phyloP scores from a whole-genome alignment of 2,888 invertebrate species.

The Amblyteles armatorius region DNA sequence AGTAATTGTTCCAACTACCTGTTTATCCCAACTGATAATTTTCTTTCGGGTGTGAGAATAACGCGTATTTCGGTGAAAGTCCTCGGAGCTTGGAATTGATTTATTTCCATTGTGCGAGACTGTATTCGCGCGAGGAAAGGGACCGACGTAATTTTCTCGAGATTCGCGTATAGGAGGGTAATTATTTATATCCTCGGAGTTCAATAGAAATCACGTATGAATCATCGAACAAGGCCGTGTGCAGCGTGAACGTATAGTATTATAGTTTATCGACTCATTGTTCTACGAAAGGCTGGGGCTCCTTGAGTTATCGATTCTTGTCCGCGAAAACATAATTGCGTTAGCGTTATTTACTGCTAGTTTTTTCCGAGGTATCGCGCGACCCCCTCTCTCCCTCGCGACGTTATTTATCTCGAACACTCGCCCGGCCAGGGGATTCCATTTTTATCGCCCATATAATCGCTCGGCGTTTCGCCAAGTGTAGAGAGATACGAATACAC shows the following conservation, averaged over 20 bases:
- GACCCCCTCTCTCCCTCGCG: conserved; percentile 55
- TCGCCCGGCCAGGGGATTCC: conserved; percentile 67
- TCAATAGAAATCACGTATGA: conserved; percentile 64
- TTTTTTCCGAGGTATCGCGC: conserved; percentile 67
- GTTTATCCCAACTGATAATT: no score
- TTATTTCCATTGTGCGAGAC: conserved; percentile 33
- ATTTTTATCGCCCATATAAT: conserved; percentile 79
- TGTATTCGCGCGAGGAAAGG: conserved; percentile 3
- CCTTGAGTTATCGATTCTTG: conserved; percentile 69
- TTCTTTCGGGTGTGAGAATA: no score
- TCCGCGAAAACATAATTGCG: conserved; percentile 75
- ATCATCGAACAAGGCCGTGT: conserved; percentile 56
- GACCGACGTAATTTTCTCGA: conserved; percentile 21
- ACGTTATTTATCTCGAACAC: conserved; percentile 76
- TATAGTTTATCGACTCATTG: conserved; percentile 65
- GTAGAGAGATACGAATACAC: conserved; percentile 28
- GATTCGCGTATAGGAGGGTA: conserved; percentile 41
- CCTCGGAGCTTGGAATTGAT: background rate
- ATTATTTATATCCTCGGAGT: conserved; percentile 55
- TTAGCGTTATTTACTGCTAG: conserved; percentile 77
- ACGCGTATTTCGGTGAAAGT: background rate
- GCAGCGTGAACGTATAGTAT: conserved; percentile 28
- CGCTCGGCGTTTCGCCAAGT: conserved; percentile 72
- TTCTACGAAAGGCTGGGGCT: conserved; percentile 61
- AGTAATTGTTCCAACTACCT: no score